Evolutionary conservation across 2,113 vertebrate species (phyloP).

Genomic region (Nycticorax nycticorax): DNA sequence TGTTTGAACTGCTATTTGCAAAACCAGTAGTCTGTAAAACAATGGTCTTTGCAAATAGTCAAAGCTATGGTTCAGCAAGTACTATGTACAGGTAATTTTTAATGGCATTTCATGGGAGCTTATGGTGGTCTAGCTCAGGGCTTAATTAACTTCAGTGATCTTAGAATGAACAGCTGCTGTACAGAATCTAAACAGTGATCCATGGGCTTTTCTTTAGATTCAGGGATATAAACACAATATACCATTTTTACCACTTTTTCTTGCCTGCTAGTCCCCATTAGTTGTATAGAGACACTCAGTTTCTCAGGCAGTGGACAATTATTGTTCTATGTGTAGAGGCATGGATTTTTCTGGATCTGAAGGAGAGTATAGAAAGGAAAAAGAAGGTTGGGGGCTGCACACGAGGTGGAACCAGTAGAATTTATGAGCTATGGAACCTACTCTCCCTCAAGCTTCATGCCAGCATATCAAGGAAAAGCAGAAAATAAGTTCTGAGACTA

Average conservation of each 20-base stretch:
- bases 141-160: not conserved
- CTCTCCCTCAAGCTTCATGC: not conserved
- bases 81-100: not conserved
- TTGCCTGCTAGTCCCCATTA: not conserved
- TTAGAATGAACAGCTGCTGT: not conserved
- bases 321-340: not conserved
- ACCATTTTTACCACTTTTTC: not conserved
- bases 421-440: not conserved
- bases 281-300: not conserved
- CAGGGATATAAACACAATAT: not conserved
- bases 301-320: not conserved
- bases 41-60: not conserved
- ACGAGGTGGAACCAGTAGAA: not conserved
- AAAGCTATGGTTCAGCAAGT: not conserved
- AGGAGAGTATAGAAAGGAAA: not conserved
- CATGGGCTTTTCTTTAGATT: not conserved
- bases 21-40: not conserved
- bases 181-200: not conserved
- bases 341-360: not conserved
- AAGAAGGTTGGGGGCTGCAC: not conserved
- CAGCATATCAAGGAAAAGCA: not conserved
- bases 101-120: not conserved
- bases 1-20: not conserved
- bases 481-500: not conserved
- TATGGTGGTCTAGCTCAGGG: not conserved